Evolutionary conservation across 2,888 invertebrate species (phyloP), one percentile per base, ranked within the genome.

Genomic region (Cephus sareptanus): DNA sequence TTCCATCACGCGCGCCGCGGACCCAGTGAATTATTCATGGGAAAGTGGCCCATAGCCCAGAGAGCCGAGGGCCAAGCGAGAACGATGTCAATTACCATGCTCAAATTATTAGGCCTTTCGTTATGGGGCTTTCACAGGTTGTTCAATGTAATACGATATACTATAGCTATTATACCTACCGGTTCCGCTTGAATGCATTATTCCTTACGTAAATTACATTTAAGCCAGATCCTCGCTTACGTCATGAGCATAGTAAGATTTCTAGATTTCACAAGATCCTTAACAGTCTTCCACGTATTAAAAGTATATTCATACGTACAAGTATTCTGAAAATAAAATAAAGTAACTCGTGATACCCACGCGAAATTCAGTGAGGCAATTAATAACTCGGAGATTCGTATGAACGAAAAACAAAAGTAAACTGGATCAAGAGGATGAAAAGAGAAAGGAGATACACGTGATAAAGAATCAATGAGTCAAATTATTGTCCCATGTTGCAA

Each of bases 401-500:
- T 23, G 34, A 74, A 74, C 23, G 73, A 31, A 68, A 69, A 37
- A 73, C 69, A 56, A 77, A 69, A 76, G 56, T 56, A 23, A 56
- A 23, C 6, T 23, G 56, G 56, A 56, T 40, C 23, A 6, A 15
- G 2, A 23, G 69, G 35, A 12, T 76, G 69, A 70, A 76, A 71
- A 15, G 71, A 37, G 35, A 73, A n/a, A 31, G 13, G 75, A 30
- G 30, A 31, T 34, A 76, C 31, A n/a, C 12, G 30, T 73, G 73
- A 76, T 73, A 76, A 76, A 73, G 68, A 76, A 34, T 34, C 23
- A 34, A 76, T 13, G 74, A 73, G 34, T 69, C 23, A 56, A 56
- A 56, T 56, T 56, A 56, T 56, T 56, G 56, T 56, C 56, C 23
- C 56, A 56, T 56, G 23, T 56, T 56, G 56, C 56, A 56, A 56